Base-by-base conservation (phyloP, 2,888 invertebrate species). In the Drymonia ruficornis region DNA sequence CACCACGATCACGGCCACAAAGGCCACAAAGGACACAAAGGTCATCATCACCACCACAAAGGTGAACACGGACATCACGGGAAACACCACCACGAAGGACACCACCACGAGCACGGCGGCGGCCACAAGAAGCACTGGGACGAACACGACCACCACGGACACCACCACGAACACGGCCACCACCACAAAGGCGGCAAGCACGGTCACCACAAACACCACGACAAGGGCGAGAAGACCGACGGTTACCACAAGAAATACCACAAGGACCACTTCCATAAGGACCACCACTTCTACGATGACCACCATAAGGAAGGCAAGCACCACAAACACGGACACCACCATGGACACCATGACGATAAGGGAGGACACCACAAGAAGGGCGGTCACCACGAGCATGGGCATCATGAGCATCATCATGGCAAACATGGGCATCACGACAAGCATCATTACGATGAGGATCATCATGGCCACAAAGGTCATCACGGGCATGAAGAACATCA, bases 241-340 rank as follows among this genome's bases (percentile, higher is more conserved):
- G 91, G 91, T 11, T 91, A 81, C 75, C 91, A 91, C 77, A 91
- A 91, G 82, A 91, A 91, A 56, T 89, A 89, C 74, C 91, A 91
- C 53, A 91, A 91, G 72, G 91, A 91, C 58, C 78, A 83, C 76
- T 91, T 84, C 86, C 89, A 91, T 65, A 91, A 91, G 75, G 91
- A 91, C 61, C 91, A 91, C 61, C 90, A 91, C 84, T 91, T 91
- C 74, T 90, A 91, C 73, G 91, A 91, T 72, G 91, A 86, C 68
- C 84, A 91, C 57, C 91, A 91, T 56, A 72, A 88, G 12, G 89
- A 88, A 76, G 91, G 91, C 74, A 91, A 92, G 65, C 91, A 92
- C 47, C 91, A 92, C 67, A 92, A 92, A 56, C 88, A 92, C 40
- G 91, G 91, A 0, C 66, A 92, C 19, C 91, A 91, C 61, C 88